These are phyloP conservation scores for Megaustenia siamemsis DNA, from an alignment of 2,888 invertebrate species.

Conservation along the genomic window DNA sequence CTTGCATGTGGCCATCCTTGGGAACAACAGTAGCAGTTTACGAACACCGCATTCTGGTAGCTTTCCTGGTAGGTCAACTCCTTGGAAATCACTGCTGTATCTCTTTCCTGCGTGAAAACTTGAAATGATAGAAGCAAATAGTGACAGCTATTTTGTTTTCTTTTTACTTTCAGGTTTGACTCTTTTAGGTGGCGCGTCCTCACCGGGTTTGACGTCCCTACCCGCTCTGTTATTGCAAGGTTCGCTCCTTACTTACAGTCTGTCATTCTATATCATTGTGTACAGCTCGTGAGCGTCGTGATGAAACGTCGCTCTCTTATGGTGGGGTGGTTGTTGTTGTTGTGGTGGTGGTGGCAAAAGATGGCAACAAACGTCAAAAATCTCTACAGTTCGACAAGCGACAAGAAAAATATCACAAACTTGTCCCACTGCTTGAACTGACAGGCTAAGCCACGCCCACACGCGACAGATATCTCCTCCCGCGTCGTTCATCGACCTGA, in stretches of 20 bases:
- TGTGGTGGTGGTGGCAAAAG: slow-evolving; percentile 19
- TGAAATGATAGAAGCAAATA: not conserved
- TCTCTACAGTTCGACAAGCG: slow-evolving; percentile 19
- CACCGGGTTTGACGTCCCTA: not conserved
- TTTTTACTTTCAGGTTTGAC: not conserved
- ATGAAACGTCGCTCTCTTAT: not conserved
- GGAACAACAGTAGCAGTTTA: no score
- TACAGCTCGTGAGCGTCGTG: not conserved
- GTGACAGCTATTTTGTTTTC: not conserved
- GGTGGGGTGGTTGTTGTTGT: slow-evolving; percentile 16
- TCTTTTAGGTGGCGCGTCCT: not conserved
- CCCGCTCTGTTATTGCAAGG: not conserved
- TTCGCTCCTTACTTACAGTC: not conserved
- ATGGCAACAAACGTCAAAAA: slow-evolving; percentile 42
- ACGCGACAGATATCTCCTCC: not conserved
- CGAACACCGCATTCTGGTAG: no score
- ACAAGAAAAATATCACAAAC: not conserved
- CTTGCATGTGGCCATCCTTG: no score
- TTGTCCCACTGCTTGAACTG: not conserved
- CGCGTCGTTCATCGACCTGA: slow-evolving; percentile 18
- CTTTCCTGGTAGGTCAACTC: not conserved
- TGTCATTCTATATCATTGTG: not conserved
- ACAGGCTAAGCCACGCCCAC: slow-evolving; percentile 29
- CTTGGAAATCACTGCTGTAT: not conserved
- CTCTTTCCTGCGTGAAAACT: not conserved